Base-by-base conservation (phyloP, 2,888 invertebrate species). In the Hemithea aestivaria region DNA sequence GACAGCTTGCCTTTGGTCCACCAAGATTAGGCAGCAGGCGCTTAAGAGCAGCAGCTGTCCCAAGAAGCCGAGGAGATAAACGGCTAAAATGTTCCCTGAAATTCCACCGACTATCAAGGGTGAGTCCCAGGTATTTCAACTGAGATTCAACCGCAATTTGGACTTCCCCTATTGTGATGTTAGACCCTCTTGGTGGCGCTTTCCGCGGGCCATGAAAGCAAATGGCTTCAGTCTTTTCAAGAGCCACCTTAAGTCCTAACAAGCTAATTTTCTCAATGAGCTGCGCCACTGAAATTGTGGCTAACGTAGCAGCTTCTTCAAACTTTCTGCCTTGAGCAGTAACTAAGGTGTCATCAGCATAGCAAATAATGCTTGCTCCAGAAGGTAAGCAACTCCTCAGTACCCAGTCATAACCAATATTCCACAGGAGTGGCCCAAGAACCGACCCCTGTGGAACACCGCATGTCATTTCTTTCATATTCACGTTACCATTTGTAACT, bases 361-460 rank as follows among this genome's bases (percentile, higher is more conserved):
- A 29, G 10, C 28, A 11, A 26, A 29, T 0, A 3, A 29, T 5
- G 5, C 16, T 5, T 4, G 16, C 25, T 2, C 6, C 10, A 9
- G 2, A 9, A 6, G 10, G 25, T 9, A 10, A 6, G 4, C 10
- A 2, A 7, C 34, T 20, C 6, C 28, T 16, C 28, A 28, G 20
- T 8, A 20, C 43, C 26, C 25, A 30, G 10, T 48, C 38, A 11
- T 40, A 51, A 0, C 40, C 45, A 6, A 51, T 7, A 35, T 51
- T 46, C 44, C 46, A 53, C 36, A 49, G 34, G 8, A 49, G 36
- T 1, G 46, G 46, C 0, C 44, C 49, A 5, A 51, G 23, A 1
- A 53, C 44, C 7, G 51, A 51, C 6, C 50, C 46, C 46, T 35
- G 45, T 40, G 41, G 40, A 43, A 43, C 41, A 20, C 49, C 28